Evolutionary conservation across 2,888 invertebrate genomes (phyloP).

Genomic region (Nomada ruficornis): DNA sequence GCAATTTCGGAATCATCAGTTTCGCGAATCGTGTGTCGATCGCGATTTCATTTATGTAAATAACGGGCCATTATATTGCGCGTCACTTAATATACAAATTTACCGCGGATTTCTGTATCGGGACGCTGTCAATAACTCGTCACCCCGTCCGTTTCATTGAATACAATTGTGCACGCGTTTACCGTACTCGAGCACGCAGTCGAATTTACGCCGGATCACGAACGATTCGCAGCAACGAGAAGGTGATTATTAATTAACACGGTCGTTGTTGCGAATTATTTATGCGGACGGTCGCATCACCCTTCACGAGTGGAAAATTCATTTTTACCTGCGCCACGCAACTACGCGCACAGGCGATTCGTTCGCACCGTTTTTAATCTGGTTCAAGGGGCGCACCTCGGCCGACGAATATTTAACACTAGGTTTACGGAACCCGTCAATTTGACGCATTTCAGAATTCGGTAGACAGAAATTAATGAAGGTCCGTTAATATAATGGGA

Average conservation of each 20-base stretch:
- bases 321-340: too few relatives aligned
- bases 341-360: too few relatives aligned
- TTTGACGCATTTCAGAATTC: too few relatives aligned
- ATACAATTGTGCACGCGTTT: background rate
- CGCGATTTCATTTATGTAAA: background rate
- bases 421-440: too few relatives aligned
- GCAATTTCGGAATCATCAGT: slow-evolving; percentile 2
- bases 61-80: background rate
- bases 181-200: background rate
- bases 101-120: too few relatives aligned
- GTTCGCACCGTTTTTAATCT: background rate
- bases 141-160: background rate
- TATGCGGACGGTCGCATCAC: too few relatives aligned
- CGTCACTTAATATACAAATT: background rate
- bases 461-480: too few relatives aligned
- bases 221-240: background rate
- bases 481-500: too few relatives aligned
- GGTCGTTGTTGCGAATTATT: too few relatives aligned
- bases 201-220: background rate
- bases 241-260: background rate
- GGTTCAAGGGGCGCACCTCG: background rate
- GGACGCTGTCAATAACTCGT: slow-evolving; percentile 14
- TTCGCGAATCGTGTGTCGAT: background rate
- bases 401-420: slow-evolving; percentile 11
- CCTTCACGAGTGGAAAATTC: too few relatives aligned